Evolutionary conservation across 2,113 vertebrate genomes (phyloP).

Genomic region (Callaeas wilsoni): DNA sequence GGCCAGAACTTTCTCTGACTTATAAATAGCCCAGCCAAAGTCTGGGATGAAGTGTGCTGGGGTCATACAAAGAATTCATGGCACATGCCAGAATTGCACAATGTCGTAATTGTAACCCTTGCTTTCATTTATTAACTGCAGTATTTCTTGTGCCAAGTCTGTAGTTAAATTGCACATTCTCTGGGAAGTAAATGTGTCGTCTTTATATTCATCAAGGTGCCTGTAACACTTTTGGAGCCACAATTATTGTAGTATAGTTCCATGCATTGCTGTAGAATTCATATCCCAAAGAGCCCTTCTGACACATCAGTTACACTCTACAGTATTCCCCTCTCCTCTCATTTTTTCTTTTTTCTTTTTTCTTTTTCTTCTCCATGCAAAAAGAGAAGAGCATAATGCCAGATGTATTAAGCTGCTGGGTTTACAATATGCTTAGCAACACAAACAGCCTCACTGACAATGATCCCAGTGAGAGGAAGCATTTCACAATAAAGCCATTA

Average conservation of each 20-base stretch:
- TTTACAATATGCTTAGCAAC: conserved; percentile 12
- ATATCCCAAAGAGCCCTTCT: background rate
- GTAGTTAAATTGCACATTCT: background rate
- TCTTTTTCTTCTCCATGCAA: background rate
- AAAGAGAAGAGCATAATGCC: background rate
- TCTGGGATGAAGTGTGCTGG: conserved; percentile 2
- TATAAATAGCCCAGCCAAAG: conserved; percentile 1
- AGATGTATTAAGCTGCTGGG: background rate
- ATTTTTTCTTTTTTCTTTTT: background rate
- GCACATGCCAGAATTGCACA: conserved; percentile 11
- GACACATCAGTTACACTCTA: background rate
- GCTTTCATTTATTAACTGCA: background rate
- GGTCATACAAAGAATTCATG: conserved; percentile 25
- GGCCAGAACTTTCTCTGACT: background rate
- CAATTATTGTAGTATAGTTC: background rate
- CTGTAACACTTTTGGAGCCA: background rate
- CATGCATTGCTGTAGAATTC: background rate
- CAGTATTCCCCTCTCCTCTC: background rate
- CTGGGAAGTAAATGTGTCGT: background rate
- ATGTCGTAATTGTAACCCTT: background rate
- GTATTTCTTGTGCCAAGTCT: background rate
- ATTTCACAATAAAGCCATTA: conserved; percentile 1
- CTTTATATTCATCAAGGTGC: background rate
- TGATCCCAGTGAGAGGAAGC: background rate
- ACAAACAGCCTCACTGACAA: background rate